Conservation (phyloP, 2,888 invertebrate genomes). For the Timema podura region DNA sequence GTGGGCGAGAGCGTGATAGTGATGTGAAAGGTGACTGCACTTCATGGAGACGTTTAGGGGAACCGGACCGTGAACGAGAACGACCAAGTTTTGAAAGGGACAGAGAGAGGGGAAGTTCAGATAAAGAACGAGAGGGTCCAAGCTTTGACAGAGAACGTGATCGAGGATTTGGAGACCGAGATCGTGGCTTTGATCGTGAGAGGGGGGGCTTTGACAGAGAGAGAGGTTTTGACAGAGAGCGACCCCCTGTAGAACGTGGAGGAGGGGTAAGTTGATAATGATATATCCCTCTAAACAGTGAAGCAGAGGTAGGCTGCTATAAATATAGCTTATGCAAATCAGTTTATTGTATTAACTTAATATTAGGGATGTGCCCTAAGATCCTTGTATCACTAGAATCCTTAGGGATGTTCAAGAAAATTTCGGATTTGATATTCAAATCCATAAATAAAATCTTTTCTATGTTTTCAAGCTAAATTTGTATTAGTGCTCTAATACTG, state of each 20-base stretch:
- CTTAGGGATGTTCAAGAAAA: no score
- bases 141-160: conserved; percentile 17
- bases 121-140: conserved; percentile 26
- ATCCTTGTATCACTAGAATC: no score
- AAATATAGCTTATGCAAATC: no score
- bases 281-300: no score
- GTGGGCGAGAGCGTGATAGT: conserved; percentile 34
- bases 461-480: no score
- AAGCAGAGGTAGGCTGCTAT: no score
- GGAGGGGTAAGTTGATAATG: conserved; percentile 28
- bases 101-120: conserved; percentile 21
- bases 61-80: conserved; percentile 2
- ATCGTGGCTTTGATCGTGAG: conserved; percentile 37
- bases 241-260: conserved; percentile 32
- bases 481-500: no score
- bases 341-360: no score
- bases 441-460: no score
- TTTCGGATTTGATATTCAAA: no score
- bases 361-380: no score
- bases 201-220: conserved; percentile 32
- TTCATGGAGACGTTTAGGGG: background rate
- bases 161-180: conserved; percentile 33
- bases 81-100: background rate
- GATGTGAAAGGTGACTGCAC: conserved; percentile 28
- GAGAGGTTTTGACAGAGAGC: conserved; percentile 27